A percentile compares a stretch with the other conserved stretches of the same genome.
Evolutionary conservation across 1,140 invertebrate species (phyloP).

Genomic region (Radopholus similis): DNA sequence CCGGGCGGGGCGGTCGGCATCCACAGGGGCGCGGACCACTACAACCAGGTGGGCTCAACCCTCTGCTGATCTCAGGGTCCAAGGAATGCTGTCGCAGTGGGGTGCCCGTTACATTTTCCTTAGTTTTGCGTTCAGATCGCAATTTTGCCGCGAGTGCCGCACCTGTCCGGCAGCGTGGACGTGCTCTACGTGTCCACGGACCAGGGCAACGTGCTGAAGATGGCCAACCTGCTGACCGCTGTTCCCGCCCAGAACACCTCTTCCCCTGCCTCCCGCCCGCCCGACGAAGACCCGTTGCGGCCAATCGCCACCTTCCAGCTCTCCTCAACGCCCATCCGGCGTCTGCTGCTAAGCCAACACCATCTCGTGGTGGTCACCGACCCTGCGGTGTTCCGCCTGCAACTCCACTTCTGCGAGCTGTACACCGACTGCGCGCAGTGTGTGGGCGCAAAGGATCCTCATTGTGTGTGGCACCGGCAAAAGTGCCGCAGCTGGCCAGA

Average conservation of each 20-base stretch:
- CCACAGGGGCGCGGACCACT: slow-evolving; percentile 42
- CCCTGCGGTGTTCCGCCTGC: slow-evolving; percentile 33
- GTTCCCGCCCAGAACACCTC: neutral
- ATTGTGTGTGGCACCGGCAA: slow-evolving; percentile 38
- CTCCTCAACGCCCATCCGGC: slow-evolving; percentile 34
- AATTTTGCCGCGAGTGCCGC: slow-evolving; percentile 29
- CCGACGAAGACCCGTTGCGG: slow-evolving; percentile 24
- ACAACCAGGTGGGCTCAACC: slow-evolving; percentile 25
- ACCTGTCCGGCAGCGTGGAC: slow-evolving; percentile 35
- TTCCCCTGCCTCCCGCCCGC: neutral
- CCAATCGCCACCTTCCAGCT: slow-evolving; percentile 35
- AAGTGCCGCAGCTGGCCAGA: neutral
- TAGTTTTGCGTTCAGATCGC: slow-evolving; percentile 23
- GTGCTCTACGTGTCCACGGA: slow-evolving; percentile 48
- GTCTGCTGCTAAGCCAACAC: slow-evolving; percentile 30
- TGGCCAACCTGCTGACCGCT: slow-evolving; percentile 29
- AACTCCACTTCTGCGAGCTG: slow-evolving; percentile 30
- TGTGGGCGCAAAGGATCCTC: slow-evolving; percentile 34
- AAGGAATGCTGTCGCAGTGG: neutral
- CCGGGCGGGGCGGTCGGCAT: slow-evolving; percentile 37
- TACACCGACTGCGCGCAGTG: slow-evolving; percentile 29
- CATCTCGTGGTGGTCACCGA: slow-evolving; percentile 43
- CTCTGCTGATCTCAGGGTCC: neutral
- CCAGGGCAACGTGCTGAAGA: slow-evolving; percentile 47
- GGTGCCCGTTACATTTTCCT: neutral